Evolutionary conservation across 1,140 invertebrate species (phyloP), one percentile per base, ranked within the genome.

Genomic region (Cecropterus lyciades): DNA sequence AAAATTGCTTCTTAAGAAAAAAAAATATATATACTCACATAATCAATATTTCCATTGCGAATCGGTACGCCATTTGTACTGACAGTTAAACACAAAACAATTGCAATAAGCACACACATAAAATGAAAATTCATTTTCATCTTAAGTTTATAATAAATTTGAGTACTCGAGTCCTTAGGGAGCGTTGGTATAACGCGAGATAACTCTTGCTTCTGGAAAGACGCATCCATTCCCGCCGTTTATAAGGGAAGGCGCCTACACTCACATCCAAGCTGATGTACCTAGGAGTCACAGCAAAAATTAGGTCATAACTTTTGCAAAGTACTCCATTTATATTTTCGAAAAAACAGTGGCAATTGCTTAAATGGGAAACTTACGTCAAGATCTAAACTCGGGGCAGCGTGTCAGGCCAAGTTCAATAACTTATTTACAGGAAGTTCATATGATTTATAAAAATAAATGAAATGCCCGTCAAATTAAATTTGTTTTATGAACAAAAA

Each of bases 211-310:
- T 79, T 74, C 73, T 65, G 48, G 45, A 33, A 15, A 53, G 24
- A 17, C 11, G 8, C n/a, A 30, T 13, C 8, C 56, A 70, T 67
- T 70, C 77, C 77, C 59, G 74, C 65, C 48, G 57, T 75, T 79
- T 88, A 88, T 85, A 86, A 76, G 79, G 74, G 74, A 75, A 69
- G 52, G 14, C 83, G 68, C 80, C 82, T 70, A 81, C 80, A 60
- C 77, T 81, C 75, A 14, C 40, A 43, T 43, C 40, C 40, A 20
- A 65, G 20, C 8, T 0, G 10, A 49, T 24, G 16, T 49, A 49
- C 45, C 27, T 30, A 30, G 27, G 27, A 30, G 27, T 30, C 7
- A 30, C 27, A 7, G 27, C 3, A 30, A 33, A 24, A 49, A 24
- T 49, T 24, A 11, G 11, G 46, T n/a, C 11, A 24, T 13, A 17